Percentiles rank a stretch among this genome's conserved stretches.
phyloP scores from a whole-genome alignment of 2,113 vertebrate species.

The Oriolus oriolus region DNA sequence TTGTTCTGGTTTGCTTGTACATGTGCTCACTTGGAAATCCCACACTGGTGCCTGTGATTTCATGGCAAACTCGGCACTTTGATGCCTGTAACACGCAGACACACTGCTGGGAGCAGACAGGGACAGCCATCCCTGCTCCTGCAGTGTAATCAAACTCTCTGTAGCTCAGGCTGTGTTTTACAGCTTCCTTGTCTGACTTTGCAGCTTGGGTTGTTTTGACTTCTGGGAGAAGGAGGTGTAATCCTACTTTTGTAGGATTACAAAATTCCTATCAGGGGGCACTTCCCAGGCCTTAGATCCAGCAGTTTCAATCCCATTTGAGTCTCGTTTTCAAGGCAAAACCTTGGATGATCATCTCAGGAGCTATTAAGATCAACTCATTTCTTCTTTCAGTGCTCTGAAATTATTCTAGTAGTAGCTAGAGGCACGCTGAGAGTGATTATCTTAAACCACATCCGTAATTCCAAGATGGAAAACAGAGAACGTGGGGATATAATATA shows the following conservation, averaged over 20 bases:
- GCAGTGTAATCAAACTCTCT: neutral
- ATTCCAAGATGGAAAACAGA: neutral
- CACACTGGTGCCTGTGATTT: neutral
- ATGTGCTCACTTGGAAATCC: neutral
- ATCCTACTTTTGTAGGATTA: no score
- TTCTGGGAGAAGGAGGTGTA: neutral
- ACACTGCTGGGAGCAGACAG: neutral
- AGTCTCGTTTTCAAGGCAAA: neutral
- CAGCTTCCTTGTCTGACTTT: neutral
- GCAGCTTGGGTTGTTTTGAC: neutral
- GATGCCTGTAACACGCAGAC: neutral
- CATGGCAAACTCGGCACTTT: neutral
- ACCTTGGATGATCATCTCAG: neutral
- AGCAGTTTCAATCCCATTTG: neutral
- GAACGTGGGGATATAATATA: neutral
- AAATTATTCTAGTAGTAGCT: neutral
- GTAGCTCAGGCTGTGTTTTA: neutral
- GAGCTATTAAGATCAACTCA: neutral
- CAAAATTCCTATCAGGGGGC: neutral
- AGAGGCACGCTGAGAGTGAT: neutral
- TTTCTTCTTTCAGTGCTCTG: neutral
- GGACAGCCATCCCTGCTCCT: neutral
- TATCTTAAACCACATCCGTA: neutral
- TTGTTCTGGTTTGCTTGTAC: neutral
- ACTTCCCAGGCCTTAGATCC: neutral